phyloP scores from a whole-genome alignment of 2,797 vertebrate genomes.

The Lutjanus argentimaculatus region DNA sequence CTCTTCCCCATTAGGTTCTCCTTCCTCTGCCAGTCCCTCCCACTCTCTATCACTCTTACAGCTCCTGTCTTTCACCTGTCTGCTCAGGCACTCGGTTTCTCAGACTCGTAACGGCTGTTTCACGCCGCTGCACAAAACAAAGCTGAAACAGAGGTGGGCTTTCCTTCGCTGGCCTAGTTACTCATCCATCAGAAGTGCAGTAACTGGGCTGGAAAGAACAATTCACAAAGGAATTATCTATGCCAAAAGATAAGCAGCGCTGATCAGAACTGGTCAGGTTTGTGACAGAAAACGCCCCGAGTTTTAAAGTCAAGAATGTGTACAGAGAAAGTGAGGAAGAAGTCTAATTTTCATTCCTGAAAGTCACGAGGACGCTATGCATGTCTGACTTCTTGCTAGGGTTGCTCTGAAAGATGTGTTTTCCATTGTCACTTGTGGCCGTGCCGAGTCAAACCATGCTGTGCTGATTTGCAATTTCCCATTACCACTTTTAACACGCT shows the following conservation, averaged over 20 bases:
- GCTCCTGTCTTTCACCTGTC: conserved; percentile 77
- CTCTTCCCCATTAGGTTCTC: conserved; percentile 75
- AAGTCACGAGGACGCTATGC: not conserved
- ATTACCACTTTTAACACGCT: too few relatives aligned
- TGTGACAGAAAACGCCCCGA: conserved; percentile 17
- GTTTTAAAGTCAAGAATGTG: conserved; percentile 33
- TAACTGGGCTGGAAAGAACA: conserved; percentile 74
- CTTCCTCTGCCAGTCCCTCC: conserved; percentile 68
- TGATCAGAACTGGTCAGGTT: conserved; percentile 48
- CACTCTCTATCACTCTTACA: conserved; percentile 71
- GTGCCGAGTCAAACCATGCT: too few relatives aligned
- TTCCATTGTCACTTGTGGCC: too few relatives aligned
- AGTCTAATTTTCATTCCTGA: conserved; percentile 8
- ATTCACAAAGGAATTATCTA: conserved; percentile 65
- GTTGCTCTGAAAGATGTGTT: too few relatives aligned
- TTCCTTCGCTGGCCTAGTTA: conserved; percentile 69
- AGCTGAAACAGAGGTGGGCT: conserved; percentile 64
- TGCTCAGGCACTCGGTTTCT: conserved; percentile 60
- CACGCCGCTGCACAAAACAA: conserved; percentile 70
- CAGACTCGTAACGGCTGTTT: conserved; percentile 64
- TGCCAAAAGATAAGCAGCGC: conserved; percentile 58
- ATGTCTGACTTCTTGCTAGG: too few relatives aligned
- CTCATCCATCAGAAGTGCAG: conserved; percentile 62
- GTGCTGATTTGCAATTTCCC: too few relatives aligned
- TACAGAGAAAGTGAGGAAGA: conserved; percentile 10